These are phyloP conservation scores for Elephas maximus DNA, from an alignment of 2,113 vertebrate species.

Conservation along the genomic window DNA sequence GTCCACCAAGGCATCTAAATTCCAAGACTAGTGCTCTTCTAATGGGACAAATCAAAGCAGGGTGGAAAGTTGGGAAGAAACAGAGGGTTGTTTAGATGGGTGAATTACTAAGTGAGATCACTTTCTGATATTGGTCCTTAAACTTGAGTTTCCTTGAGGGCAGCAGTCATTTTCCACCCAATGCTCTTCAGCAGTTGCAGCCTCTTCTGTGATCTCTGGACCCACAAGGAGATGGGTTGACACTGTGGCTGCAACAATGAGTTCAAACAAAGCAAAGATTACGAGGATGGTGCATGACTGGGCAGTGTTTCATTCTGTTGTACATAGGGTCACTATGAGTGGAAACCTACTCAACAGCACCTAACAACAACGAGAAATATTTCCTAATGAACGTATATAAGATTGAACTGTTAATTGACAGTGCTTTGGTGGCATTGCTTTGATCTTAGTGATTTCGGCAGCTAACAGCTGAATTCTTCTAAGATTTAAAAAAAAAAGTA, in stretches of 20 bases:
- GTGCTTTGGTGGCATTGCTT: background rate
- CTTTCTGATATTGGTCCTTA: background rate
- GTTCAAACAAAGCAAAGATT: too few species aligned
- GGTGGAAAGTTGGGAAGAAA: background rate
- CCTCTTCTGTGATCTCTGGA: constrained; percentile 38
- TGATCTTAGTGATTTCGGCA: background rate
- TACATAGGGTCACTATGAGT: too few species aligned
- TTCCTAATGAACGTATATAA: background rate
- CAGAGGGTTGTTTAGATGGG: background rate
- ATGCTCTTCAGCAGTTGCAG: background rate
- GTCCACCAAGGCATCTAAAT: background rate
- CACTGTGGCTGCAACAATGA: too few species aligned
- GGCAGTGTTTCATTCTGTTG: too few species aligned
- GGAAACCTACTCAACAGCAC: too few species aligned
- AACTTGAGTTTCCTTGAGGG: background rate
- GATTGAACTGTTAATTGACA: background rate
- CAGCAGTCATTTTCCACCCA: constrained; percentile 13
- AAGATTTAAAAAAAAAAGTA: background rate
- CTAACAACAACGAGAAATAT: background rate
- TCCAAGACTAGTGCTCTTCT: background rate
- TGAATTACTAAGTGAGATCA: background rate
- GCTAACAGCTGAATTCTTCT: background rate
- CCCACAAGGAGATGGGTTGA: too few species aligned
- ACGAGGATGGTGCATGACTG: too few species aligned
- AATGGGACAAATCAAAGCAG: background rate